phyloP scores from a whole-genome alignment of 2,797 vertebrate genomes.

The Spinus pinus region DNA sequence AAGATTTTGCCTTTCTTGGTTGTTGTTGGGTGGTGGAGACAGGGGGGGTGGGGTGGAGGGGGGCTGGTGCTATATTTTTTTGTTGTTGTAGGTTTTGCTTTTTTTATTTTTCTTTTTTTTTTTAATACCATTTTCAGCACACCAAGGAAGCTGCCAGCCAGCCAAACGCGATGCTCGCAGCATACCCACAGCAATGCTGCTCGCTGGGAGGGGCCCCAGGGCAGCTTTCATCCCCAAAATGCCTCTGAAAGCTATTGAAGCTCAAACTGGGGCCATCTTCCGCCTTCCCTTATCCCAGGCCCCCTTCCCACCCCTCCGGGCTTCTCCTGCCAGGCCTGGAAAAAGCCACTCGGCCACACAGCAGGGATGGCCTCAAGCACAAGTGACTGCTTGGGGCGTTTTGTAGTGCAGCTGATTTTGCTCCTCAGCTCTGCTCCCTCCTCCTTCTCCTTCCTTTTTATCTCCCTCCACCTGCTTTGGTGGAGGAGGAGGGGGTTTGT shows the following conservation, averaged over 20 bases:
- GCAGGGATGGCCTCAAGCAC: constrained; percentile 27
- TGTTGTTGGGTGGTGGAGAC: constrained; percentile 17
- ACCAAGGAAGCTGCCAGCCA: constrained; percentile 8
- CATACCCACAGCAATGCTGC: constrained; percentile 6
- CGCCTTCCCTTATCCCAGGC: neutral
- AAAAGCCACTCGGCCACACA: constrained; percentile 9
- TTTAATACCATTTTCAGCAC: neutral
- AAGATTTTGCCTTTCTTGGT: constrained; percentile 59
- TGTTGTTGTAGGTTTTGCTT: neutral
- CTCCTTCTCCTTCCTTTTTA: neutral
- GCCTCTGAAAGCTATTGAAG: neutral
- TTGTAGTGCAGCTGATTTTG: neutral
- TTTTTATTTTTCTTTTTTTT: neutral
- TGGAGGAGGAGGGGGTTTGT: neutral
- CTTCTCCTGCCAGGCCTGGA: constrained; percentile 22
- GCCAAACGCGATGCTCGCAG: neutral
- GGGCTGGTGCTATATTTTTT: neutral
- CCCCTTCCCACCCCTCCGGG: neutral
- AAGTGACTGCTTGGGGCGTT: neutral
- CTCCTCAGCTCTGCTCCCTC: neutral
- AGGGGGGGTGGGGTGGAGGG: neutral
- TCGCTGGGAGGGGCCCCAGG: constrained; percentile 29
- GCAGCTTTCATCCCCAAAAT: constrained; percentile 44
- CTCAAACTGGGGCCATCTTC: accelerated
- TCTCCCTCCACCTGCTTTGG: neutral